A percentile compares a stretch with the other conserved stretches of the same genome.
These are phyloP conservation scores for Xanthia icteritia DNA, from an alignment of 2,888 invertebrate species.

Conservation along the genomic window DNA sequence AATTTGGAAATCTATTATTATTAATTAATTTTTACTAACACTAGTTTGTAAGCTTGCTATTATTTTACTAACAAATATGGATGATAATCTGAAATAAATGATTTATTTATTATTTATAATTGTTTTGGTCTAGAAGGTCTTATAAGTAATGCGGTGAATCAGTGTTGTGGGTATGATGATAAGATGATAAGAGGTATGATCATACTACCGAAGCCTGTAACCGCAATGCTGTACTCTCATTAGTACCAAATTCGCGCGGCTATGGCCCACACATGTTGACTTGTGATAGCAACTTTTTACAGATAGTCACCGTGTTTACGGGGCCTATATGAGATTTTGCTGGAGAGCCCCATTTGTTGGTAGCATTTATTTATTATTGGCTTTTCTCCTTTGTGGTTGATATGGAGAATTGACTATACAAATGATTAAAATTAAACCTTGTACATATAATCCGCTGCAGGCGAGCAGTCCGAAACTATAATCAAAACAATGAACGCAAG, in stretches of 20 bases:
- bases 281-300: too few species aligned
- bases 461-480: neutral
- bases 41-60: too few species aligned
- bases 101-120: too few species aligned
- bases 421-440: neutral
- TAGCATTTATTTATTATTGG: neutral
- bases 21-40: too few species aligned
- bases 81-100: too few species aligned
- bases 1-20: too few species aligned
- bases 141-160: neutral
- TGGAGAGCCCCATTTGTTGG: neutral
- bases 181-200: too few species aligned
- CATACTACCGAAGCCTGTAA: neutral
- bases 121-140: neutral
- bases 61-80: too few species aligned
- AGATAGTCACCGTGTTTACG: neutral
- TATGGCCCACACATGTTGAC: neutral
- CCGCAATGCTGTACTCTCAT: neutral
- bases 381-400: neutral
- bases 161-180: neutral
- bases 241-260: neutral
- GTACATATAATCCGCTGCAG: neutral
- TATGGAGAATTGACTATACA: neutral
- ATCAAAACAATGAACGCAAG: neutral
- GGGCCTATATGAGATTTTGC: neutral